Evolutionary conservation across 2,113 vertebrate genomes (phyloP), one percentile per base, ranked within the genome.

Genomic region (Anarrhichthys ocellatus): DNA sequence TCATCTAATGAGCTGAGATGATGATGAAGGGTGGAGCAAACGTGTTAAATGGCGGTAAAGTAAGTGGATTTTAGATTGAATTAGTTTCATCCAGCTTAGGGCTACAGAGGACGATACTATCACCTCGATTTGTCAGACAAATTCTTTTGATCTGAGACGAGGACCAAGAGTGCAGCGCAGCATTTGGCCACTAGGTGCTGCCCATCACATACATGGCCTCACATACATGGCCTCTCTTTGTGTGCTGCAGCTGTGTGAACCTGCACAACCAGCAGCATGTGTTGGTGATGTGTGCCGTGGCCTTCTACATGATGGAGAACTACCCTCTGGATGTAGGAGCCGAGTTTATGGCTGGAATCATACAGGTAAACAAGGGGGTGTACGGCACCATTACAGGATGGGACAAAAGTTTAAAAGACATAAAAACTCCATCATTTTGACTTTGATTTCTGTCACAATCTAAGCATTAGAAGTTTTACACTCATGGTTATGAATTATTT

Each of bases 231-330:
- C 22, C 40, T 76, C 0, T 88, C n/a, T 90, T n/a, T 32, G 48
- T 90, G 5, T 50, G 38, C 92, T 93, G 38, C 93, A 99, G 98
- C 88, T 99, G 97, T 80, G 97, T 99, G 79, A 97, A 96, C 78
- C 83, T 96, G 22, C 98, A 99, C 73, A 99, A 98, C 95, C 98
- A 99, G 89, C 97, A 99, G 93, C 98, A 99, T 22, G 96, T 99
- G 83, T 93, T 99, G 93, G 97, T 99, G 34, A 99, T 98, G 96
- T 99, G 98, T 20, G 98, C 98, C 22, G 95, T 98, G 17, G 97
- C 98, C 1, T 99, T 99, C 93, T 99, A 99, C 94, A 95, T 99
- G 95, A 98, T 99, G 0, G 98, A 99, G 94, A 99, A 99, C 91
- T 99, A 99, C 70, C 98, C 98, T 2, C 93, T 98, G 86, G 98